Evolutionary conservation across 2,888 invertebrate species (phyloP).

Genomic region (Patella ulyssiponensis): DNA sequence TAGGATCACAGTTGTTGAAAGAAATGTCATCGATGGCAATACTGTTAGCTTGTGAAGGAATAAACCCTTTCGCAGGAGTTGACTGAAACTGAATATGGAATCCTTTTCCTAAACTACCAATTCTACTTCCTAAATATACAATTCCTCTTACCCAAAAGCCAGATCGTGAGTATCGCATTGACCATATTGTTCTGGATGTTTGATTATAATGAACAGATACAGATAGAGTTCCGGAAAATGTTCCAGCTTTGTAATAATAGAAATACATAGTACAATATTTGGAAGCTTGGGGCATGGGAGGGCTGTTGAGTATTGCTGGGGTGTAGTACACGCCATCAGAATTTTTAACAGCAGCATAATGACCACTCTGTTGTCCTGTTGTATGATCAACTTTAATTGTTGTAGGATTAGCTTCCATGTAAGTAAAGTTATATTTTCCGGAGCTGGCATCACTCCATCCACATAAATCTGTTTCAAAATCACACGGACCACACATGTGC

Average conservation of each 20-base stretch:
- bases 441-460: conserved; percentile 61
- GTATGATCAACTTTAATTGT: conserved; percentile 54
- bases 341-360: conserved; percentile 57
- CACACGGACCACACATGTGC: conserved; percentile 61
- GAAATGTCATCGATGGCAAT: conserved; percentile 67
- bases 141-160: conserved; percentile 49
- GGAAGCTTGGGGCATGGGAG: conserved; percentile 47
- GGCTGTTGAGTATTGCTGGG: conserved; percentile 51
- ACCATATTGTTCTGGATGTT: conserved; percentile 32
- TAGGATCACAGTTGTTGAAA: conserved; percentile 56
- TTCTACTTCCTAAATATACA: conserved; percentile 47
- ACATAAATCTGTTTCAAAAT: conserved; percentile 62
- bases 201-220: conserved; percentile 42
- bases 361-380: conserved; percentile 44
- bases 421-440: conserved; percentile 58
- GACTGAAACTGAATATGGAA: conserved; percentile 45
- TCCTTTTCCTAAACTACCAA: conserved; percentile 38
- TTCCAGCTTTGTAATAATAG: conserved; percentile 62
- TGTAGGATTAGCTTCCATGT: conserved; percentile 37
- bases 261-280: conserved; percentile 57
- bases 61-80: conserved; percentile 41
- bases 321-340: conserved; percentile 48
- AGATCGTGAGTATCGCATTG: conserved; percentile 5
- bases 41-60: conserved; percentile 46
- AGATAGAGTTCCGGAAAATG: conserved; percentile 43